Base-by-base conservation (phyloP, 2,113 vertebrate species). In the Camelus dromedarius region DNA sequence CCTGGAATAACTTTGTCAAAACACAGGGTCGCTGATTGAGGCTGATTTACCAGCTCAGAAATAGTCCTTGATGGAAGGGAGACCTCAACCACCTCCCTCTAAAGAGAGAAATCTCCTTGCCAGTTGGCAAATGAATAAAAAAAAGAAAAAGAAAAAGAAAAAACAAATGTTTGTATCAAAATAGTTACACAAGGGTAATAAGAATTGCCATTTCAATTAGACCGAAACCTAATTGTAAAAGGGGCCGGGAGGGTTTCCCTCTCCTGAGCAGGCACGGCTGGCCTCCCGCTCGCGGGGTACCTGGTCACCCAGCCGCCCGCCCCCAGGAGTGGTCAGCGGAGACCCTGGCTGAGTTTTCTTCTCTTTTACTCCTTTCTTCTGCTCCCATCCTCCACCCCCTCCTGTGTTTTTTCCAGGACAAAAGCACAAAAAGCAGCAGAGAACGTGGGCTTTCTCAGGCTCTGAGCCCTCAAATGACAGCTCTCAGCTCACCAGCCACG, bases 121-220 rank as follows among this genome's bases (percentile, higher is more conserved):
- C 88, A 79, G 70, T 83, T 64, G 32, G 95, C 92, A 83, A 91
- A 91, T 88, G 90, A 97, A 94, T 62, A 95, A 56, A 93, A 64
- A 62, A 83, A 52, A 62, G 86, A 96, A 97, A 48, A 48, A 26
- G 1, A 5, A 5, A 58, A n/a, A 30, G 24, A 66, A 42, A 42
- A 42, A 42, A 42, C 38, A 79, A 87, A 93, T 79, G 96, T 97
- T 97, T 96, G 83, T 98, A 98, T 98, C 96, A 98, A 97, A 98
- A 98, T 98, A 98, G 96, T 98, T 98, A 96, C 97, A 84, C 86
- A 46, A 96, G 89, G 88, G 96, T 97, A 87, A 96, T 96, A 96
- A 97, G 97, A 98, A 98, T 97, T 97, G 96, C 96, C 97, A 96
- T 97, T 98, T 98, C 97, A 98, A 94, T 97, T 97, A 66, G 75